Percentiles rank a stretch among this genome's conserved stretches.
phyloP scores from a whole-genome alignment of 2,797 vertebrate genomes.

The Lemur catta region DNA sequence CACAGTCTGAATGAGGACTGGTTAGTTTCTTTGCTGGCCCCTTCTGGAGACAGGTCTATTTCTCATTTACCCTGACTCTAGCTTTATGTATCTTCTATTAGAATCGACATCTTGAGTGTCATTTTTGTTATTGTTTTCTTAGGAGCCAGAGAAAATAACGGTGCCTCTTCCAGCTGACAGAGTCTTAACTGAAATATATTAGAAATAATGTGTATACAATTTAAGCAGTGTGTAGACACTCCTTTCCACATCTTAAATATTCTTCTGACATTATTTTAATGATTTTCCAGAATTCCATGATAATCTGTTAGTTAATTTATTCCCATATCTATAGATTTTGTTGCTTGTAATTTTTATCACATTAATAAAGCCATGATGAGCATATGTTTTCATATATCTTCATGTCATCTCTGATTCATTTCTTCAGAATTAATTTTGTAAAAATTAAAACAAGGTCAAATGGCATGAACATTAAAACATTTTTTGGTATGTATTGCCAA shows the following conservation, averaged over 20 bases:
- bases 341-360: slow-evolving; percentile 7
- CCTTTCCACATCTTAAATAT: neutral
- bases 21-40: neutral
- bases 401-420: neutral
- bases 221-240: neutral
- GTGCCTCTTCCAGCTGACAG: neutral
- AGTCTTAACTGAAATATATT: neutral
- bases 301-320: neutral
- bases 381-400: neutral
- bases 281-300: neutral
- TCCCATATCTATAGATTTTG: neutral
- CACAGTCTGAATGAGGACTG: neutral
- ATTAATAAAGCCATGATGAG: neutral
- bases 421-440: neutral
- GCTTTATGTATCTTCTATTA: neutral
- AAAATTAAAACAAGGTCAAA: slow-evolving; percentile 22
- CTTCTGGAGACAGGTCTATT: neutral
- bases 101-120: neutral
- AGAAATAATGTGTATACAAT: neutral
- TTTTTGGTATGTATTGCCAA: neutral
- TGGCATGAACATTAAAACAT: neutral
- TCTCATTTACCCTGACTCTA: neutral
- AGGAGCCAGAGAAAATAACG: neutral
- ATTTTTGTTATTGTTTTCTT: neutral
- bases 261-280: slow-evolving; percentile 15